Base-by-base conservation (phyloP, 1,140 invertebrate species). In the Drosophila athabasca region DNA sequence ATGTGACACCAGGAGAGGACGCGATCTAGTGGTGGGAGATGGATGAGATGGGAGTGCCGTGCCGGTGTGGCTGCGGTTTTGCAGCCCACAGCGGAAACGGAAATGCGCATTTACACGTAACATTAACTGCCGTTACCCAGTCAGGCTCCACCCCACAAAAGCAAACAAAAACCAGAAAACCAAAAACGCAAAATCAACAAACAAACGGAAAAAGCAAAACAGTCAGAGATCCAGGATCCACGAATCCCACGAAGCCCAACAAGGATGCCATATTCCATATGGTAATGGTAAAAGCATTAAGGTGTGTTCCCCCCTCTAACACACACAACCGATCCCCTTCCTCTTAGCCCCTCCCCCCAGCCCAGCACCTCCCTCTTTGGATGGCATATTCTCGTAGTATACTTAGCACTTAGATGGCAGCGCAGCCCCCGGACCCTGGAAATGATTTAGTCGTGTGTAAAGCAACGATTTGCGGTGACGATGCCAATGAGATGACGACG, bases 61-160 rank as follows among this genome's bases (percentile, higher is more conserved):
- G 22, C 45, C 53, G 35, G 39, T 19, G 50, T 8, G 50, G 51
- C 60, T 22, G 44, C 57, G 67, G 48, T 46, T 70, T 60, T 24
- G 39, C 3, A 80, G 46, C 22, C 50, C 44, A 70, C 62, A 49
- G 50, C 75, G 82, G 78, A 87, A 87, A 68, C 82, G 82, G 82
- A 87, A 87, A 87, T 87, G 82, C 82, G 82, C 82, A 87, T 87
- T 87, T 87, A 87, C 83, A 87, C 82, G 82, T 87, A 87, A 87
- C 82, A 87, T 87, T 88, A 88, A 87, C 78, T 74, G 82, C 82
- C 68, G 75, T 80, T 76, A 79, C 1, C 17, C 17, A 19, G 0
- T 1, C 17, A 19, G 17, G 1, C 76, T 52, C 77, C 60, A 65
- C 62, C 51, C 76, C 57, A 66, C 62, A 54, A 76, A 58, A 62